Evolutionary conservation across 2,113 vertebrate genomes (phyloP).

Genomic region (Nerophis lumbriciformis): DNA sequence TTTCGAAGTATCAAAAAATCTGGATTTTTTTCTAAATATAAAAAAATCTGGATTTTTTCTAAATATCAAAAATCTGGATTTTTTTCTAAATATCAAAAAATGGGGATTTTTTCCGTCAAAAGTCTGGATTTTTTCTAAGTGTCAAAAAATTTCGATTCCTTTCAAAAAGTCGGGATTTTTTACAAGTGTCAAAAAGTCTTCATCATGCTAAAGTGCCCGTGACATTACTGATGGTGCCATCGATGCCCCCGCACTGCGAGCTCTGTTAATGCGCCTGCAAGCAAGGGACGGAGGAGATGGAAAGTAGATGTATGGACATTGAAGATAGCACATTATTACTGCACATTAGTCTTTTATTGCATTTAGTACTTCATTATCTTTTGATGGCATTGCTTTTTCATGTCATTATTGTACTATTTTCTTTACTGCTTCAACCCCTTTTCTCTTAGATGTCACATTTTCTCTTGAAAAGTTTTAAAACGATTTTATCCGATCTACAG

Average conservation of each 20-base stretch:
- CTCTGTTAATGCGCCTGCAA: conserved; percentile 65
- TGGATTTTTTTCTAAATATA: no score
- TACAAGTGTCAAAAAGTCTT: conserved; percentile 37
- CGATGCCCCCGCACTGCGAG: conserved; percentile 58
- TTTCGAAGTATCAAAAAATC: no score
- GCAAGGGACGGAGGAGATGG: conserved; percentile 45
- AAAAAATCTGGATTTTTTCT: no score
- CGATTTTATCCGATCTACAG: no score
- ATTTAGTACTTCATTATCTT: neutral
- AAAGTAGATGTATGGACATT: conserved; percentile 42
- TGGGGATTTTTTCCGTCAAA: no score
- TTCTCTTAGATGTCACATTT: neutral
- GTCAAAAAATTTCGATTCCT: no score
- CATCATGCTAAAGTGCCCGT: conserved; percentile 78
- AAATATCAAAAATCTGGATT: no score
- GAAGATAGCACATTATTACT: conserved; percentile 31
- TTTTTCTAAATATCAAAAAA: no score
- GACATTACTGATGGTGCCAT: conserved; percentile 75
- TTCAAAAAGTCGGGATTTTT: no score
- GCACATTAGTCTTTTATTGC: neutral
- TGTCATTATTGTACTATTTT: neutral
- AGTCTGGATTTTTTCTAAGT: no score
- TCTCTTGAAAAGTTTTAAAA: no score
- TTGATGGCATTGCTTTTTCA: neutral
- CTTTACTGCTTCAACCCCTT: no score